Base-by-base conservation (phyloP, 2,888 invertebrate species). In the Pilophorus perplexus region DNA sequence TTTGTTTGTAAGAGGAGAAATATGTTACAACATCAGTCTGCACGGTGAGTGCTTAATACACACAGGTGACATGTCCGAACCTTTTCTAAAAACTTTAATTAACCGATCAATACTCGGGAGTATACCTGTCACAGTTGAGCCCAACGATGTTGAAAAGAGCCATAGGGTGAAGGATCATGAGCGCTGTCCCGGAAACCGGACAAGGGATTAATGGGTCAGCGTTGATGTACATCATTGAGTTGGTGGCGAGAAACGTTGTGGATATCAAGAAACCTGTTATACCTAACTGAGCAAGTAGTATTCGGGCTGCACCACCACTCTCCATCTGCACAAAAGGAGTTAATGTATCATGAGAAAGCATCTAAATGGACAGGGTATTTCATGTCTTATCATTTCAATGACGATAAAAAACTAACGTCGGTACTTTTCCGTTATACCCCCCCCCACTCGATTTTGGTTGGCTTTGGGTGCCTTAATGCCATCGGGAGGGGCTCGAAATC, bases 81-180 rank as follows among this genome's bases (percentile, higher is more conserved):
- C n/a, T n/a, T n/a, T n/a, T n/a, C n/a, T n/a, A n/a, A n/a, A n/a
- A n/a, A n/a, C n/a, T n/a, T n/a, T n/a, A n/a, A n/a, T 33, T n/a
- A 40, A 3, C 16, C 4, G 5, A 42, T 42, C 42, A 42, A 42
- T n/a, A n/a, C 3, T 37, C 27, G 2, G 18, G 2, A 16, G 16
- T 2, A 8, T 23, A 60, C 48, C 73, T 80, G 77, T 88, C 88
- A 67, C 87, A 88, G 74, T 89, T 89, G 69, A 90, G 80, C 3
- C 89, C 89, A 72, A 88, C 88, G 28, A 90, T 85, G 2, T 89
- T 89, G 89, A 89, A 90, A 70, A 88, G 79, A 42, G 86, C 85
- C 67, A 89, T 80, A 2, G 89, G 88, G 73, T 89, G 86, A 50
- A 90, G 80, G 2, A 88, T 81, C 23, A 86, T 84, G 70, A 87